Evolutionary conservation across 1,140 invertebrate genomes (phyloP).

Genomic region (Tenebrio molitor): DNA sequence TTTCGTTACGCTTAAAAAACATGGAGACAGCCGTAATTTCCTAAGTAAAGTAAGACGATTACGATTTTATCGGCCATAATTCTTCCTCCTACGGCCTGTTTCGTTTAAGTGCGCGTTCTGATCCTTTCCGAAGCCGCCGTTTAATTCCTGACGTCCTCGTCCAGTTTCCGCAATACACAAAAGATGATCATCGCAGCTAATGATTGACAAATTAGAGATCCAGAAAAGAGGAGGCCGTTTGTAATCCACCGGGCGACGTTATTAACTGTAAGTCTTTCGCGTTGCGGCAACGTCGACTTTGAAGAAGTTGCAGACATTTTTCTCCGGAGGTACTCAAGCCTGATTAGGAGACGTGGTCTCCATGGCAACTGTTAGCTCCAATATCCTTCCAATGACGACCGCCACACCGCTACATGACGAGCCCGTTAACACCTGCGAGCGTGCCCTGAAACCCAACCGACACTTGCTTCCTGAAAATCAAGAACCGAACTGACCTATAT

Average conservation of each 20-base stretch:
- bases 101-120: background rate
- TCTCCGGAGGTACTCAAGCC: slow-evolving; percentile 27
- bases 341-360: slow-evolving; percentile 32
- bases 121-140: background rate
- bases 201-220: slow-evolving; percentile 3
- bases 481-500: slow-evolving; percentile 25
- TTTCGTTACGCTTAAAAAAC: slow-evolving; percentile 2
- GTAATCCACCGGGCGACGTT: background rate
- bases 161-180: background rate
- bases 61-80: slow-evolving; percentile 10
- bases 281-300: slow-evolving; percentile 24
- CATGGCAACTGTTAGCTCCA: slow-evolving; percentile 36
- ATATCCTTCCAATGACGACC: slow-evolving; percentile 35
- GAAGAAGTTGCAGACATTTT: slow-evolving; percentile 36
- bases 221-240: background rate
- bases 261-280: slow-evolving; percentile 26
- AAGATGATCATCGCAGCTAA: slow-evolving; percentile 2
- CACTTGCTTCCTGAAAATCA: background rate
- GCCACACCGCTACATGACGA: slow-evolving; percentile 37
- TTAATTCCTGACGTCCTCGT: background rate
- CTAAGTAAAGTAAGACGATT: slow-evolving; percentile 11
- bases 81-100: background rate
- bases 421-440: slow-evolving; percentile 35
- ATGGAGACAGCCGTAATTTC: slow-evolving; percentile 7
- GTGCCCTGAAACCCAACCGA: slow-evolving; percentile 25